Base-by-base conservation (phyloP, 2,888 invertebrate species). In the Hyppa rectilinea region DNA sequence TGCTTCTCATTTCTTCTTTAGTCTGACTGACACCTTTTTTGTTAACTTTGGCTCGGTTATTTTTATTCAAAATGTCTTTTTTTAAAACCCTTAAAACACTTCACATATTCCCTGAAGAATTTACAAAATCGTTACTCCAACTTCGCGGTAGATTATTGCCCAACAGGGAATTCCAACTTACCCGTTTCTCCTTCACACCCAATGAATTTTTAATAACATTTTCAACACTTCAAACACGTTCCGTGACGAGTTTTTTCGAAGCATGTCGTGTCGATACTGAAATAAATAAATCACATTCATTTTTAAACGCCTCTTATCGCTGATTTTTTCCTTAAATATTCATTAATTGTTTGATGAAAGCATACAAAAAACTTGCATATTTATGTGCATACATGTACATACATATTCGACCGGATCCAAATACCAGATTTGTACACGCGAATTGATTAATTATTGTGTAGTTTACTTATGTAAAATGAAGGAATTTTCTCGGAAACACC, bases 271-370 rank as follows among this genome's bases (percentile, higher is more conserved):
- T 45, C 31, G 5, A 45, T 52, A 45, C 50, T 12, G 31, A 38
- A 55, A 40, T 64, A 64, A 74, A 64, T 74, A 38, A 72, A 65
- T 75, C 43, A 36, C 14, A 38, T 38, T 55, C 40, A 78, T 23
- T 53, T 43, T 55, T 63, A 72, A 79, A 77, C 47, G 59, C 47
- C 53, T 66, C 67, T 43, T 66, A 68, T 20, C 70, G 49, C 56
- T 60, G 59, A 23, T 67, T 50, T 61, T 77, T 80, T 63, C 43
- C 40, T 36, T 55, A 70, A 62, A 63, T 63, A 74, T 71, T 71
- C 52, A 82, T 62, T 82, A 74, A 77, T 77, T 66, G 65, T 58
- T 77, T 71, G 69, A 70, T 80, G 80, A 78, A 80, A 82, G 59
- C 69, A 67, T n/a, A 56, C 20, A 61, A 73, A 71, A 68, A 58